Evolutionary conservation across 2,113 vertebrate genomes (phyloP).

Genomic region (Diadophis punctatus): DNA sequence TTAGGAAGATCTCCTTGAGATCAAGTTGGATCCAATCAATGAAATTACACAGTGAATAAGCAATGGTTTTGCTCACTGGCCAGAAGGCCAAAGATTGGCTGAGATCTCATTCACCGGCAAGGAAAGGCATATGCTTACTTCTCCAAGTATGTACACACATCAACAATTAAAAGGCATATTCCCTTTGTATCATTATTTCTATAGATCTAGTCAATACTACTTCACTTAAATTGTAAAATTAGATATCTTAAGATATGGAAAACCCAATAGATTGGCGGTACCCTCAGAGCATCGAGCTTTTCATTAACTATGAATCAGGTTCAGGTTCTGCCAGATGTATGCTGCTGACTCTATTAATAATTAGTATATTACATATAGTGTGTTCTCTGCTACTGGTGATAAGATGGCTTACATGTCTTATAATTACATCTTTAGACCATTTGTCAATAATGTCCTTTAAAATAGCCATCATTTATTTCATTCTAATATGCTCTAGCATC

Average conservation of each 20-base stretch:
- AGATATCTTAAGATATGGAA: not conserved
- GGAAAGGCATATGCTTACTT: not conserved
- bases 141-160: not conserved
- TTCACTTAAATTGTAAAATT: not conserved
- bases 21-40: not conserved
- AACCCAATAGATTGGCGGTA: not conserved
- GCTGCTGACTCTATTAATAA: not conserved
- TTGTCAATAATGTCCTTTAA: too few relatives aligned
- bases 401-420: not conserved
- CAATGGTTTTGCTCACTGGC: not conserved
- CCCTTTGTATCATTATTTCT: not conserved
- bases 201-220: not conserved
- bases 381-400: not conserved
- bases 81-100: not conserved
- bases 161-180: not conserved
- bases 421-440: too few relatives aligned
- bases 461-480: too few relatives aligned
- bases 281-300: not conserved
- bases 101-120: not conserved
- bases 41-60: not conserved
- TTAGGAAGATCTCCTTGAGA: not conserved
- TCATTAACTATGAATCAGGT: not conserved
- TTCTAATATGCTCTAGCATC: too few relatives aligned
- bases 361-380: not conserved
- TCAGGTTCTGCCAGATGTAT: not conserved